phyloP scores from a whole-genome alignment of 2,797 vertebrate species.

The Cheirogaleus major region DNA sequence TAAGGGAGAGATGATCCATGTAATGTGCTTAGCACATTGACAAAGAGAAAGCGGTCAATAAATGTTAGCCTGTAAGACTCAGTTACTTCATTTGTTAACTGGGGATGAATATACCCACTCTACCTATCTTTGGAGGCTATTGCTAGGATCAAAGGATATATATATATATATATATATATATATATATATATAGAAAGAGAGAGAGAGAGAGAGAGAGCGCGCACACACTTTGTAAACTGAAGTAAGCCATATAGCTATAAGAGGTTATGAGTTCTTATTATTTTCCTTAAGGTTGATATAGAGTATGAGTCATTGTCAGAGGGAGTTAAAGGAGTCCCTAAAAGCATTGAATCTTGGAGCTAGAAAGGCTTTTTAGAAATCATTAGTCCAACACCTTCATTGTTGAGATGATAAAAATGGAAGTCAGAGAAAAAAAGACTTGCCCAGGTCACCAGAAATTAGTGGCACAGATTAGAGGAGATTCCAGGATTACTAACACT shows the following conservation, averaged over 20 bases:
- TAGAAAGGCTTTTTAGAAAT: constrained; percentile 9
- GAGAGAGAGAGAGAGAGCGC: not conserved
- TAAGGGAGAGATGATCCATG: not conserved
- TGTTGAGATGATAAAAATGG: not conserved
- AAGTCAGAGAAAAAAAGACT: not conserved
- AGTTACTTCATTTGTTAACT: not conserved
- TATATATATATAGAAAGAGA: not conserved
- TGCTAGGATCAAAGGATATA: not conserved
- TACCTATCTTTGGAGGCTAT: not conserved
- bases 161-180: too few species aligned
- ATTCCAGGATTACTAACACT: not conserved
- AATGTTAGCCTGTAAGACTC: not conserved
- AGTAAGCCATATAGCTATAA: not conserved
- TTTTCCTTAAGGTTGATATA: not conserved
- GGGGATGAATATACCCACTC: not conserved
- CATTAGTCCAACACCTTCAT: not conserved
- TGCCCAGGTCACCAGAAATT: not conserved
- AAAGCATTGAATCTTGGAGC: not conserved
- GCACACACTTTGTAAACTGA: not conserved
- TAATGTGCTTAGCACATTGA: not conserved
- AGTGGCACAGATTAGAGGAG: not conserved
- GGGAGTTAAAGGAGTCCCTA: not conserved
- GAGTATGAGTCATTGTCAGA: not conserved
- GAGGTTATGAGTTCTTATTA: not conserved
- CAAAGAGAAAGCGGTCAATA: not conserved